Conservation (phyloP, 2,113 vertebrate species). For the Brienomyrus longianalis region DNA sequence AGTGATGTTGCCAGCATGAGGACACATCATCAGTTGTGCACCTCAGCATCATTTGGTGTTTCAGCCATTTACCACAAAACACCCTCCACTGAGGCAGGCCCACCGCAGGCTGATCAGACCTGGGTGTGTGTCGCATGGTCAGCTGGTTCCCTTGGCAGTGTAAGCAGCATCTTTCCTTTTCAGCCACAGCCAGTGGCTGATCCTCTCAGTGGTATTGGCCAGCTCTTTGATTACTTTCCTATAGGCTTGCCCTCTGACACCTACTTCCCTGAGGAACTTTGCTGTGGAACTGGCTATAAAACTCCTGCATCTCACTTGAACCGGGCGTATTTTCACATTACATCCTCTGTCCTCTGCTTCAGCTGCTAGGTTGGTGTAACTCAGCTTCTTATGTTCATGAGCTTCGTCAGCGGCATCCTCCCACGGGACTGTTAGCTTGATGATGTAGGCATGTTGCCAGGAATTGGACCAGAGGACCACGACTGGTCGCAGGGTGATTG, state of each 20-base stretch:
- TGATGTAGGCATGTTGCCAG: background rate
- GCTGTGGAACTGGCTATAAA: background rate
- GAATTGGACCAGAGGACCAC: background rate
- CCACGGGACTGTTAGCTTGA: background rate
- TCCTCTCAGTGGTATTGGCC: background rate
- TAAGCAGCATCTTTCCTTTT: background rate
- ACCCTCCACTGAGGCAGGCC: too few species aligned
- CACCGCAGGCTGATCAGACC: background rate
- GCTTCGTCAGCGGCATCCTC: background rate
- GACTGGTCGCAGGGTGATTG: background rate
- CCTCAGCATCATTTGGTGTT: too few species aligned
- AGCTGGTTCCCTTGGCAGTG: background rate
- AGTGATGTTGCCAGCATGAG: too few species aligned
- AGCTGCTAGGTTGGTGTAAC: background rate
- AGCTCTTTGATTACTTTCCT: conserved; percentile 1
- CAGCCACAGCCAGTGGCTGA: background rate
- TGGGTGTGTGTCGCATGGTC: background rate
- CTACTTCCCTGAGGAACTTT: background rate
- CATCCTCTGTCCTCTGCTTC: conserved; percentile 10
- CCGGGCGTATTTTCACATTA: background rate
- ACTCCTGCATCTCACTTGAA: background rate
- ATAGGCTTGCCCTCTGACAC: conserved; percentile 4
- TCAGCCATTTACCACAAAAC: too few species aligned
- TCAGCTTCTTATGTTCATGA: background rate
- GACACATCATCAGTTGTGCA: too few species aligned